Evolutionary conservation across 2,888 invertebrate species (phyloP).

Genomic region (Apamea anceps): DNA sequence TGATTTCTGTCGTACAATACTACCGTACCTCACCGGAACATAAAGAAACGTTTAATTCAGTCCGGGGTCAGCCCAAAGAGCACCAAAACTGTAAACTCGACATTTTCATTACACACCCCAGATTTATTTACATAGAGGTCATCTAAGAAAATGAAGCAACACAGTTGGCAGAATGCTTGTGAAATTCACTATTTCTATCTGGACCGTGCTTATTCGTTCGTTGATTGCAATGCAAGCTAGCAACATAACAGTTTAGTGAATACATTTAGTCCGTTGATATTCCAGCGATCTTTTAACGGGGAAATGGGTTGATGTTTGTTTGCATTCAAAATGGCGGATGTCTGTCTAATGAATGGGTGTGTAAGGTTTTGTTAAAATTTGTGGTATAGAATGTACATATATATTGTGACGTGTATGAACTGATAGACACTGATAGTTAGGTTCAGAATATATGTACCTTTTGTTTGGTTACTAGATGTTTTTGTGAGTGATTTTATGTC

Average conservation of each 20-base stretch:
- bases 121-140: constrained; percentile 81
- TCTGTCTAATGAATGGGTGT: constrained; percentile 39
- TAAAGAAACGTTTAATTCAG: constrained; percentile 3
- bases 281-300: constrained; percentile 64
- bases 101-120: constrained; percentile 79
- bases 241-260: constrained; percentile 61
- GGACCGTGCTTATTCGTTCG: constrained; percentile 64
- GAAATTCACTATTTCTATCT: constrained; percentile 77
- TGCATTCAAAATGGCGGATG: constrained; percentile 60
- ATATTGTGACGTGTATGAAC: not conserved
- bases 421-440: not conserved
- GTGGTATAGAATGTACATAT: not conserved
- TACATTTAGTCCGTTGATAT: constrained; percentile 68
- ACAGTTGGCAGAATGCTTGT: constrained; percentile 71
- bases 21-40: not conserved
- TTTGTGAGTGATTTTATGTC: not conserved
- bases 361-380: not conserved
- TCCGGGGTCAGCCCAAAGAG: constrained; percentile 36
- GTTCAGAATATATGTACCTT: not conserved
- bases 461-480: not conserved
- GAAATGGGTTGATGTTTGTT: constrained; percentile 65
- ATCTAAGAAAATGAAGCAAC: constrained; percentile 81
- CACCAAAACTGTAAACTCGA: constrained; percentile 71
- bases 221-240: constrained; percentile 58
- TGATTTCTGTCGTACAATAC: not conserved